These are phyloP conservation scores for Eira barbara DNA, from an alignment of 2,113 vertebrate species.

Conservation along the genomic window DNA sequence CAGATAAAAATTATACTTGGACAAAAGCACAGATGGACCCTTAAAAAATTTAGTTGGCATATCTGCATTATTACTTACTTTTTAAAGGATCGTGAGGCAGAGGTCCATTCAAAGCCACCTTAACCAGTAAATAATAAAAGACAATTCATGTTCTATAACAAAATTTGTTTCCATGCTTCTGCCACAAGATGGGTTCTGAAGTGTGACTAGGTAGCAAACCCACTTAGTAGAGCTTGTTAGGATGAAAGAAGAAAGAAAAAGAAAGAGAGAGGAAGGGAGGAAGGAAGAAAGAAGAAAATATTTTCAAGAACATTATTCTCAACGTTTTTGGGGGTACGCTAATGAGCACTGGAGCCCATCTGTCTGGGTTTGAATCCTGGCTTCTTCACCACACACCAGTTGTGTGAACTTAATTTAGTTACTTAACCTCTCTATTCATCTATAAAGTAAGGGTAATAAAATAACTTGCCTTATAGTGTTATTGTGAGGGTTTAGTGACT, in stretches of 20 bases:
- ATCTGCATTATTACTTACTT: neutral
- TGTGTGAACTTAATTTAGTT: neutral
- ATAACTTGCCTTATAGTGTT: neutral
- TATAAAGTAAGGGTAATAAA: neutral
- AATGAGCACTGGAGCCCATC: neutral
- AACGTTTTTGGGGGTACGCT: neutral
- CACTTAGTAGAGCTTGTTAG: neutral
- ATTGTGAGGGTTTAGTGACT: neutral
- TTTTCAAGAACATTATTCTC: neutral
- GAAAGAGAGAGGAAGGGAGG: neutral
- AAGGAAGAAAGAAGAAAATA: neutral
- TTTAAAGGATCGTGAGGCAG: neutral
- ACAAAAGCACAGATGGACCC: neutral
- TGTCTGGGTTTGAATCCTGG: neutral
- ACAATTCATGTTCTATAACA: neutral
- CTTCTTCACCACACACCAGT: neutral
- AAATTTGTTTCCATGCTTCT: neutral
- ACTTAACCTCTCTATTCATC: neutral
- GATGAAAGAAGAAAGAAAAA: neutral
- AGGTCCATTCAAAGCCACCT: neutral
- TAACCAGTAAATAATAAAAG: neutral
- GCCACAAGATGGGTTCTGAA: neutral
- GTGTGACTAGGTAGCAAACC: neutral
- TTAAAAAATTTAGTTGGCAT: neutral
- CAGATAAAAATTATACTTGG: neutral